Evolutionary conservation across 2,888 invertebrate genomes (phyloP).

Genomic region (Lamellibrachia columna): DNA sequence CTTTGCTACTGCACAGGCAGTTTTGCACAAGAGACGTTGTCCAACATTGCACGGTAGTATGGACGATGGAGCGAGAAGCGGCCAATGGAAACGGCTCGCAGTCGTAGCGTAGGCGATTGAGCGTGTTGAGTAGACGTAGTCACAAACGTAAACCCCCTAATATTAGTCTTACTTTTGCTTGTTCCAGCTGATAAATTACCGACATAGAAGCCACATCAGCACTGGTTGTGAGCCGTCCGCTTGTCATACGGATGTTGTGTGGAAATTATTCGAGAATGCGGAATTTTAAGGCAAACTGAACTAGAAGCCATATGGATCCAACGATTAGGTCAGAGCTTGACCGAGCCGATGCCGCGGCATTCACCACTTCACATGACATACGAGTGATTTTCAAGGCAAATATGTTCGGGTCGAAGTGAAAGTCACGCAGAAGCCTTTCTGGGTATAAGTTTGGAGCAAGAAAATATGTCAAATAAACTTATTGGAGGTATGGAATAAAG

Average conservation of each 20-base stretch:
- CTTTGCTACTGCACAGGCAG: not conserved
- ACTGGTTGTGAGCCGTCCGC: not conserved
- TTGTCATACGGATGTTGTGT: not conserved
- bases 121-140: conserved; percentile 12
- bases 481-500: not conserved
- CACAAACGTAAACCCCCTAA: not conserved
- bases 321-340: not conserved
- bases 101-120: conserved; percentile 1
- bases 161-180: not conserved
- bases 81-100: not conserved
- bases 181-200: not conserved
- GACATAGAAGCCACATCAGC: not conserved
- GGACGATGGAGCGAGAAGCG: not conserved
- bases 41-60: not conserved
- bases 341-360: not conserved
- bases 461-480: not conserved
- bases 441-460: not conserved
- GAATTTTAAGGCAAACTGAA: not conserved
- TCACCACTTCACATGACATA: not conserved
- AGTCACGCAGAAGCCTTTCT: not conserved
- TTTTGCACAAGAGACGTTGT: not conserved
- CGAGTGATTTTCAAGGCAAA: not conserved
- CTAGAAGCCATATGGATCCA: not conserved
- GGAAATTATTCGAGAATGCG: not conserved
- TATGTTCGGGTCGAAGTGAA: not conserved